These are phyloP conservation scores for Daktulosphaira vitifoliae DNA, from an alignment of 1,140 invertebrate species.

Conservation along the genomic window DNA sequence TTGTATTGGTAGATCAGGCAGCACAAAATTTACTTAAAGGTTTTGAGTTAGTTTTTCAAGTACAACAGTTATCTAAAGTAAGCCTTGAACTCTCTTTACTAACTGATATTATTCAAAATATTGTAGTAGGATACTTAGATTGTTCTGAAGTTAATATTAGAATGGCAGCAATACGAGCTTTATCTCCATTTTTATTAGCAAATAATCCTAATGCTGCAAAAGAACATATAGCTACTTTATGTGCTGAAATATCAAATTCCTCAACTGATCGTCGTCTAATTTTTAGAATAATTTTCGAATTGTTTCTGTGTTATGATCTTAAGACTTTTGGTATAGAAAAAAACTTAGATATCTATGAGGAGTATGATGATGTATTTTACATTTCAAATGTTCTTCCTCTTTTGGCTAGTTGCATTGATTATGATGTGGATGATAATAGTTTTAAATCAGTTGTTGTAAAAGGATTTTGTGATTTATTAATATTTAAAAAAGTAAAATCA, in stretches of 20 bases:
- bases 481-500: conserved; percentile 14
- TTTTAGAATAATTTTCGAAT: conserved; percentile 15
- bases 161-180: conserved; percentile 7
- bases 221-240: not conserved
- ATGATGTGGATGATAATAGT: not conserved
- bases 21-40: not conserved
- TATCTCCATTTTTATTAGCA: not conserved
- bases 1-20: not conserved
- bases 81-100: not conserved
- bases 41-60: conserved; percentile 3
- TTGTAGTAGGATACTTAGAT: conserved; percentile 1
- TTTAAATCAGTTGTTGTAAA: conserved; percentile 5
- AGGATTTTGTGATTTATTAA: conserved; percentile 24
- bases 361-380: not conserved
- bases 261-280: not conserved
- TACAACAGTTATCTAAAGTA: conserved; percentile 12
- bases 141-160: not conserved
- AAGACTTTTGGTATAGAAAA: not conserved
- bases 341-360: conserved; percentile 9
- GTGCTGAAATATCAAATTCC: not conserved
- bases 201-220: not conserved
- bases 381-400: not conserved
- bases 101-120: conserved; percentile 20
- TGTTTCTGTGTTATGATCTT: conserved; percentile 10
- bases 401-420: conserved; percentile 9